Percentiles rank a stretch among this genome's conserved stretches.
phyloP scores from a whole-genome alignment of 2,797 vertebrate genomes.

The Rhabdophis nuchalis region DNA sequence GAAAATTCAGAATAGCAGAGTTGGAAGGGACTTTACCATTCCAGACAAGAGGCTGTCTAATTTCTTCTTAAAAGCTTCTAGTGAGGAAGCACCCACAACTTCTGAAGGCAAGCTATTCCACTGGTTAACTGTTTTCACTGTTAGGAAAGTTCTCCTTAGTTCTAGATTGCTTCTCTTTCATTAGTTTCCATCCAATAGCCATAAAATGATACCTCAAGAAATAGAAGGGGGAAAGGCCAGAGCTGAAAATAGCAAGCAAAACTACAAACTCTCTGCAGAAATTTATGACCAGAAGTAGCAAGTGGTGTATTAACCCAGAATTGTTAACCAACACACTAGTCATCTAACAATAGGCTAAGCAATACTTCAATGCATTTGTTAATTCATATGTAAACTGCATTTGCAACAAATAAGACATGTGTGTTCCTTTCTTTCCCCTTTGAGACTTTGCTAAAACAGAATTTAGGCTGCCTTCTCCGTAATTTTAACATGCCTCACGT shows the following conservation, averaged over 20 bases:
- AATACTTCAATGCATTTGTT: background rate
- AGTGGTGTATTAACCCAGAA: background rate
- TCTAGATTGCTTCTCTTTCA: too few species aligned
- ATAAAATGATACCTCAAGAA: accelerated
- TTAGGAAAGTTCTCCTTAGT: too few species aligned
- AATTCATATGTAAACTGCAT: background rate
- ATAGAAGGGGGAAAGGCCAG: background rate
- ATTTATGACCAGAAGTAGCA: background rate
- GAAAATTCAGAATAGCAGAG: background rate
- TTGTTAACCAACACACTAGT: background rate
- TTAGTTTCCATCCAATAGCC: background rate
- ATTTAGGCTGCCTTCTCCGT: background rate
- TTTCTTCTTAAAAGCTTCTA: too few species aligned
- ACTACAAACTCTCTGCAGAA: background rate
- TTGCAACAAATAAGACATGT: background rate
- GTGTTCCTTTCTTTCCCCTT: background rate
- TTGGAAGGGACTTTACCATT: too few species aligned
- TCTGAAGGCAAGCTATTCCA: too few species aligned
- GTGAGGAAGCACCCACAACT: too few species aligned
- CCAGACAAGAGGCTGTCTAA: too few species aligned
- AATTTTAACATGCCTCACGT: background rate
- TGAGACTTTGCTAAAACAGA: background rate
- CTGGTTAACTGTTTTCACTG: too few species aligned
- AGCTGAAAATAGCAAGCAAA: background rate
- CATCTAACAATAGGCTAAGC: background rate